phyloP scores from a whole-genome alignment of 1,140 invertebrate species.

The Lepidurus arcticus region DNA sequence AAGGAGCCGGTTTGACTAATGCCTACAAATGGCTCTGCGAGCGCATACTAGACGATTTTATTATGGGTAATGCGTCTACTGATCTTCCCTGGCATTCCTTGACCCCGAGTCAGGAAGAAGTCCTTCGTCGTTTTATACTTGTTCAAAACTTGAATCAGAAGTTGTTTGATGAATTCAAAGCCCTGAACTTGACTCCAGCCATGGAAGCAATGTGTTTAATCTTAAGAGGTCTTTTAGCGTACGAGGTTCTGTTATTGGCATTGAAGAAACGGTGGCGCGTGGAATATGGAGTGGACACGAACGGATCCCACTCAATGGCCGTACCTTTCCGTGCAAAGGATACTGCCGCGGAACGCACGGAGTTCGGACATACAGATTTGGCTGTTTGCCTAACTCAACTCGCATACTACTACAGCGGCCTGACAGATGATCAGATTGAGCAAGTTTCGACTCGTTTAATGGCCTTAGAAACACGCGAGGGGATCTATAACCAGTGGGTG shows the following conservation, averaged over 20 bases:
- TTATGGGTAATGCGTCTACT: background rate
- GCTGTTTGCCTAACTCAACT: slow-evolving; percentile 37
- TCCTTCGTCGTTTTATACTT: background rate
- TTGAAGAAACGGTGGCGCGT: slow-evolving; percentile 38
- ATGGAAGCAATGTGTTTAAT: slow-evolving; percentile 34
- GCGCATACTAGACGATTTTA: background rate
- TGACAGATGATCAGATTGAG: slow-evolving; percentile 34
- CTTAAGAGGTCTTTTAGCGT: slow-evolving; percentile 35
- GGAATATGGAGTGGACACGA: slow-evolving; percentile 36
- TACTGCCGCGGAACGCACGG: slow-evolving; percentile 37
- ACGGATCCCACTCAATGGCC: slow-evolving; percentile 32
- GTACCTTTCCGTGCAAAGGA: slow-evolving; percentile 38
- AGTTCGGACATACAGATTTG: slow-evolving; percentile 38
- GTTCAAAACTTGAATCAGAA: background rate
- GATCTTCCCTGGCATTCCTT: background rate
- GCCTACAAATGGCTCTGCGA: background rate
- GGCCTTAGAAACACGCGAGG: background rate
- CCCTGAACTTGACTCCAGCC: background rate
- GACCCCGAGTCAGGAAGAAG: background rate
- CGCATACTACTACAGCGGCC: slow-evolving; percentile 37
- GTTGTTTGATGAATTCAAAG: slow-evolving; percentile 15
- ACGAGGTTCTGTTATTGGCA: slow-evolving; percentile 33
- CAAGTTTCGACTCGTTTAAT: slow-evolving; percentile 29
- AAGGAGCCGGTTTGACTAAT: background rate
- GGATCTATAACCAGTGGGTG: slow-evolving; percentile 13